Conservation (phyloP, 2,797 vertebrate species). For the Caiman crocodilus region DNA sequence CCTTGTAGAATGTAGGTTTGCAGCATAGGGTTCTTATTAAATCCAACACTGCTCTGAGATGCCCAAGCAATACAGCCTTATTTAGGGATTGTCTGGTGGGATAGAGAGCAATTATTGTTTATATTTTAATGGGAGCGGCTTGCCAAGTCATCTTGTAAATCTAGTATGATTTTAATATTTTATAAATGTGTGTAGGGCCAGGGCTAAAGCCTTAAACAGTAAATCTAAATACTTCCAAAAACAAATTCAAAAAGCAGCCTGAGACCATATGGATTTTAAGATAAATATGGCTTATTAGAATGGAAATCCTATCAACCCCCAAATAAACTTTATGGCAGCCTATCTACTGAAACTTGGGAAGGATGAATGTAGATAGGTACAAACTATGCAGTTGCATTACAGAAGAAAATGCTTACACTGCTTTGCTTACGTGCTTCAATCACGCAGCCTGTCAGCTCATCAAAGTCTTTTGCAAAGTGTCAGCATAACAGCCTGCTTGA, state of each 20-base stretch:
- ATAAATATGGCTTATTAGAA: background rate
- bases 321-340: background rate
- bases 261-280: background rate
- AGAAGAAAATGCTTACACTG: background rate
- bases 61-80: background rate
- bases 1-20: background rate
- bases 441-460: slow-evolving; percentile 52
- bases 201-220: background rate
- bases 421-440: slow-evolving; percentile 25
- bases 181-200: background rate
- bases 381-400: background rate
- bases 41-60: background rate
- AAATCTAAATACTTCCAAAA: background rate
- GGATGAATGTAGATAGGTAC: background rate
- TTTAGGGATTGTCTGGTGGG: background rate
- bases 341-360: background rate
- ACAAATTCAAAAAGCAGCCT: background rate
- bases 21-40: background rate
- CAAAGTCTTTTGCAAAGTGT: slow-evolving; percentile 50
- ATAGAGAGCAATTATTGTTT: background rate
- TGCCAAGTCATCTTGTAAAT: background rate
- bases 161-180: background rate
- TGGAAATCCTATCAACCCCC: background rate
- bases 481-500: slow-evolving; percentile 26
- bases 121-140: background rate